Conservation (phyloP, 1,140 invertebrate genomes). For the Mylabris phalerata region DNA sequence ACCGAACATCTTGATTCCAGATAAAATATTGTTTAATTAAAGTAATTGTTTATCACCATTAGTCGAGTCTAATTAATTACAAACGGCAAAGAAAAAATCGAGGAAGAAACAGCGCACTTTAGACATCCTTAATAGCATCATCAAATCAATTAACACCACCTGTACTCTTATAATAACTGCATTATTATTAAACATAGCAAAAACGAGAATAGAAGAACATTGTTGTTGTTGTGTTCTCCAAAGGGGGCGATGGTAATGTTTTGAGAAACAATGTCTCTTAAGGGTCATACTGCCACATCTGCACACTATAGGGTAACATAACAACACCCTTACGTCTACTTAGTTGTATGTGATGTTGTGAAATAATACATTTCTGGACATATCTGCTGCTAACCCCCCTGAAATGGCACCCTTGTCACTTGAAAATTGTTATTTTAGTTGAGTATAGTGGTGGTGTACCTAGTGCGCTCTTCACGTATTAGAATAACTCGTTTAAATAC, state of each 20-base stretch:
- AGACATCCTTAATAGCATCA: not conserved
- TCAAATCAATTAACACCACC: slow-evolving; percentile 10
- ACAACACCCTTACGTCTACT: slow-evolving; percentile 15
- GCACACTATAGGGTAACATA: slow-evolving; percentile 8
- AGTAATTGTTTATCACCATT: too few species aligned
- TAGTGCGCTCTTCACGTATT: too few species aligned
- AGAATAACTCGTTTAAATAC: too few species aligned
- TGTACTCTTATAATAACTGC: slow-evolving; percentile 10
- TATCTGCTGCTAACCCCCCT: slow-evolving; percentile 2
- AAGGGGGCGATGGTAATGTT: too few species aligned
- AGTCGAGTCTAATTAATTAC: too few species aligned
- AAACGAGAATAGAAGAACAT: too few species aligned
- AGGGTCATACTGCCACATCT: slow-evolving; percentile 9
- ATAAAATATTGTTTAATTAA: too few species aligned
- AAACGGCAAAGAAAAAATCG: too few species aligned
- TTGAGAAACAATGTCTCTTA: not conserved
- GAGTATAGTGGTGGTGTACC: not conserved
- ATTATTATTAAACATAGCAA: slow-evolving; percentile 11
- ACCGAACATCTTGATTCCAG: too few species aligned
- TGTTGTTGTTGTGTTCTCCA: too few species aligned
- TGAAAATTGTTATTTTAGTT: slow-evolving; percentile 17
- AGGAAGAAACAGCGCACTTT: too few species aligned
- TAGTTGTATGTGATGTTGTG: not conserved
- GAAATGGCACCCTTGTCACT: not conserved
- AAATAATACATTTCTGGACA: slow-evolving; percentile 14